Percentiles rank a stretch among this genome's conserved stretches.
Evolutionary conservation across 2,113 vertebrate species (phyloP).

Genomic region (Paracanthobrama guichenoti): DNA sequence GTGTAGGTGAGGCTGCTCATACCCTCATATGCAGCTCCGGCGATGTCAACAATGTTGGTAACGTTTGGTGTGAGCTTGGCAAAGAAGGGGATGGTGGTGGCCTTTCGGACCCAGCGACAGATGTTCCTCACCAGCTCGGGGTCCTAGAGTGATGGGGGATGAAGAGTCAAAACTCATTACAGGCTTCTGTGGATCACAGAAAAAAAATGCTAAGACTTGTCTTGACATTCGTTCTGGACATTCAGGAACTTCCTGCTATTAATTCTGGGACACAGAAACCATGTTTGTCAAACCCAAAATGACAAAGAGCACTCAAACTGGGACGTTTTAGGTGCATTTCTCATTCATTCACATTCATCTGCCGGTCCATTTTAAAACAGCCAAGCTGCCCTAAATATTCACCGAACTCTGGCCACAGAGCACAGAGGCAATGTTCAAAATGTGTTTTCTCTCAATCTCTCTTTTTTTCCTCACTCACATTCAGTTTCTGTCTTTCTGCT

Average conservation of each 20-base stretch:
- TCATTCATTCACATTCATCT: not conserved
- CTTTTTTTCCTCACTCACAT: constrained; percentile 77
- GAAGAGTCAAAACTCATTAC: constrained; percentile 3
- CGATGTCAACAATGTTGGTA: constrained; percentile 91
- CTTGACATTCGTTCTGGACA: not conserved
- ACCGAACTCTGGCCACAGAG: not conserved
- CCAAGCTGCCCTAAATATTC: constrained; percentile 26
- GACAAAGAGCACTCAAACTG: not conserved
- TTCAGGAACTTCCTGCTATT: not conserved
- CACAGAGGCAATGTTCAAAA: constrained; percentile 55
- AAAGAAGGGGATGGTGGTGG: constrained; percentile 91
- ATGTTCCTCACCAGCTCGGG: constrained; percentile 87
- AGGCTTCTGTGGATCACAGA: not conserved
- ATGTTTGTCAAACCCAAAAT: not conserved
- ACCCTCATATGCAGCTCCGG: constrained; percentile 89
- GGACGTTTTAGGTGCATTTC: not conserved
- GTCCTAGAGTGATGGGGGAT: constrained; percentile 68
- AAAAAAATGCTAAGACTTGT: not conserved
- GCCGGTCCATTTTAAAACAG: constrained; percentile 18
- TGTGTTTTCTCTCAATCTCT: constrained; percentile 85
- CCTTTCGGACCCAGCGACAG: constrained; percentile 93
- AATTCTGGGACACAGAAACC: not conserved
- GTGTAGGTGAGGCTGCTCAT: constrained; percentile 22
- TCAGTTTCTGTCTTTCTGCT: not conserved
- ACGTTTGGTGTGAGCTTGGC: constrained; percentile 98